A percentile compares a stretch with the other conserved stretches of the same genome.
Conservation (phyloP, 2,797 vertebrate species). For the Enteromius argenteus region DNA sequence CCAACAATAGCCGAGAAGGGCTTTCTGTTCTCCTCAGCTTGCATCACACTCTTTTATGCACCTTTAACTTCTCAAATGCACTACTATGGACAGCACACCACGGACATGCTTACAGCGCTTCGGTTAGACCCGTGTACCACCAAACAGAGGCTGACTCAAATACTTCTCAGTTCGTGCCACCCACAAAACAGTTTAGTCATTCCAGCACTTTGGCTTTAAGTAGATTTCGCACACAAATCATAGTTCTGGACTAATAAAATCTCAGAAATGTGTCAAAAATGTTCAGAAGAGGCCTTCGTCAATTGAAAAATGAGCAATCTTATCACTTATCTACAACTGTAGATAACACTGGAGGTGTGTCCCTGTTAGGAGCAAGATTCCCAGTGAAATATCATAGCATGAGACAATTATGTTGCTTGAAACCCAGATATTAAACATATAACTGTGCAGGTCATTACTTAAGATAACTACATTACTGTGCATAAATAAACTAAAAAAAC, state of each 20-base stretch:
- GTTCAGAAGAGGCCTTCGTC: neutral
- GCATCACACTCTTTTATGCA: constrained; percentile 51
- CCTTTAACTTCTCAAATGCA: constrained; percentile 52
- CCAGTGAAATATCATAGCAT: neutral
- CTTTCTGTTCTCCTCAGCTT: constrained; percentile 63
- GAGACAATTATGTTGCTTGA: neutral
- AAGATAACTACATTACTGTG: neutral
- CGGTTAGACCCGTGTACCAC: constrained; percentile 40
- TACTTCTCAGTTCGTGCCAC: constrained; percentile 65
- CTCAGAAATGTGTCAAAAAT: constrained; percentile 11
- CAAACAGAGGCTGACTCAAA: constrained; percentile 63
- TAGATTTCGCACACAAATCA: constrained; percentile 34
- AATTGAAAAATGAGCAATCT: neutral
- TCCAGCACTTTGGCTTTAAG: constrained; percentile 64
- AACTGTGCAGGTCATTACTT: neutral
- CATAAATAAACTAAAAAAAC: neutral
- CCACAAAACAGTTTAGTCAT: constrained; percentile 63
- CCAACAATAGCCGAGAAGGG: constrained; percentile 63
- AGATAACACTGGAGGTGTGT: neutral
- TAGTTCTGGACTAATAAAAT: constrained; percentile 27
- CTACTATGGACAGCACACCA: constrained; percentile 44
- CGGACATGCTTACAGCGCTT: constrained; percentile 39
- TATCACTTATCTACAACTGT: constrained; percentile 2
- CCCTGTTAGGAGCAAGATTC: neutral
- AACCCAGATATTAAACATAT: neutral